Evolutionary conservation across 30 jellyfish, hydroid and myxozoan species (phyloP).

Genomic region (Cassiopea xamachana): DNA sequence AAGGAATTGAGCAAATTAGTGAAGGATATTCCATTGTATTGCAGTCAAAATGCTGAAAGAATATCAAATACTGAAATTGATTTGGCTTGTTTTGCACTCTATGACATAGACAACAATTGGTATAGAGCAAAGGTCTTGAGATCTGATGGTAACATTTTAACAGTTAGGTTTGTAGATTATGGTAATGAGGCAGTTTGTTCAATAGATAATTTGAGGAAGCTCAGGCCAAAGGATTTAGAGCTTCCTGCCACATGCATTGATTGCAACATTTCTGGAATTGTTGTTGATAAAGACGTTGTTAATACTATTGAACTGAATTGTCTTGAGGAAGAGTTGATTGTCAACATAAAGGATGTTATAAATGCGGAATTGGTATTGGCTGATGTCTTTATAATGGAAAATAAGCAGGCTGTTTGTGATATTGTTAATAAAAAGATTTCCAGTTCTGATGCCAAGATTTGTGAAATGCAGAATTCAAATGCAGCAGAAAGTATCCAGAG

Average conservation of each 20-base stretch:
- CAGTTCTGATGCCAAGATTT: not conserved
- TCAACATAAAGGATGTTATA: slow-evolving; percentile 11
- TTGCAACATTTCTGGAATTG: slow-evolving; percentile 32
- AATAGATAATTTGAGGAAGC: not conserved
- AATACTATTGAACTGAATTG: slow-evolving; percentile 15
- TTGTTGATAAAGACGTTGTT: slow-evolving; percentile 7
- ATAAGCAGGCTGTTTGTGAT: slow-evolving; percentile 25
- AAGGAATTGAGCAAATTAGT: slow-evolving; percentile 12
- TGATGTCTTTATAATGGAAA: not conserved
- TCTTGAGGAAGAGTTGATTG: slow-evolving; percentile 17
- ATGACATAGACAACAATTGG: slow-evolving; percentile 49
- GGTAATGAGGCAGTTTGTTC: slow-evolving; percentile 42
- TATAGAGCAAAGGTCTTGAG: slow-evolving; percentile 34
- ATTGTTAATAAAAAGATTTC: slow-evolving; percentile 11
- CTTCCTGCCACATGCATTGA: slow-evolving; percentile 52
- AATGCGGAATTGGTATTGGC: slow-evolving; percentile 2
- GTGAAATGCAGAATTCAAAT: not conserved
- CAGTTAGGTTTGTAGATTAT: slow-evolving; percentile 53
- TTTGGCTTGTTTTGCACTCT: slow-evolving; percentile 40
- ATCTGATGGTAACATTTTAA: not conserved
- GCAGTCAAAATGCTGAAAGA: slow-evolving; percentile 1
- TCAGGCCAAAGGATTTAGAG: slow-evolving; percentile 13
- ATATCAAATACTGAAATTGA: not conserved
- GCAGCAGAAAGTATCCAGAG: not conserved
- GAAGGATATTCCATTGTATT: slow-evolving; percentile 23